Base-by-base conservation (phyloP, 2,113 vertebrate species). In the Pseudorhombus dupliciocellatus region DNA sequence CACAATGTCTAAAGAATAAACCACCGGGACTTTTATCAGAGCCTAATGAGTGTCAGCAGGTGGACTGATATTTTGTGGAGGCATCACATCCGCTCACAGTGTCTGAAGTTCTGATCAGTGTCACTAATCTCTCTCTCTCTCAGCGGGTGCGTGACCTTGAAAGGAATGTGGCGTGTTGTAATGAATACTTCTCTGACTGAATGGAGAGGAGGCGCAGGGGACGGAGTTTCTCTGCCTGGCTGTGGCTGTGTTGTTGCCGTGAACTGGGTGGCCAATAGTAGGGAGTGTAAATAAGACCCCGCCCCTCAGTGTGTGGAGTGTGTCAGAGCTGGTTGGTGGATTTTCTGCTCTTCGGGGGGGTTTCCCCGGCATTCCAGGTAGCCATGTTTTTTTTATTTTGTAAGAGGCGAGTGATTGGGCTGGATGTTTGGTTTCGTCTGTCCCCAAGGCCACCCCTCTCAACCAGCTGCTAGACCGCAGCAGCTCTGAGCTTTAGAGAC, bases 161-260 rank as follows among this genome's bases (percentile, higher is more conserved):
- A 5, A 80, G 66, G 72, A 75, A 80, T 80, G 78, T 75, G 60
- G 16, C 64, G 37, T 65, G 55, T 70, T 70, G 66, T 75, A 70
- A 70, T 75, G 78, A 80, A 80, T 59, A 46, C 59, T 58, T 61
- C 42, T 61, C 52, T 21, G 64, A 20, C 31, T 80, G 77, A 74
- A 74, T 70, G 65, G 37, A 54, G 65, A 54, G 60, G 34, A 37
- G 34, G 34, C 10, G 34, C 30, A 6, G 30, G 57, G 25, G 61
- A 10, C 4, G 61, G 66, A 61, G 72, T 62, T 80, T 66, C 67
- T 67, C 73, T 42, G 40, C 40, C 40, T 15, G 25, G 40, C 55
- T 22, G 25, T 11, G 58, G n/a, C 37, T 18, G 58, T 37, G 54
- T 51, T n/a, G 44, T 55, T 50, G 21, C 50, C 50, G 22, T 3